Evolutionary conservation across 2,888 invertebrate genomes (phyloP).

Genomic region (Drosophila meridiana): DNA sequence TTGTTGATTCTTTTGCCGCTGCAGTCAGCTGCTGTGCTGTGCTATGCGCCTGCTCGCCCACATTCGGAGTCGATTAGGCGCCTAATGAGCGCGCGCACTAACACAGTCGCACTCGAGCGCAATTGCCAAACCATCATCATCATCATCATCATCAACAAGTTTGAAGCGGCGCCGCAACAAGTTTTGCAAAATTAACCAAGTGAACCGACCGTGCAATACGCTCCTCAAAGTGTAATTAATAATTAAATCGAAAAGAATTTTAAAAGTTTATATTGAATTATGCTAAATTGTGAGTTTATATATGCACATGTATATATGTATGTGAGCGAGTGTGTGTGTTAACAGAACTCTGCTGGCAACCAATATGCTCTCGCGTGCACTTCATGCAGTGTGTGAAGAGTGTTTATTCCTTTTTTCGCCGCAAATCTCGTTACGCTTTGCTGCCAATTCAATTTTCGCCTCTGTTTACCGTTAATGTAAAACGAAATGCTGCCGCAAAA

Average conservation of each 20-base stretch:
- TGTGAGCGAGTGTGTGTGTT: neutral
- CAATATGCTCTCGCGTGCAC: neutral
- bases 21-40: slow-evolving; percentile 21
- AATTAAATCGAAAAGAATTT: neutral
- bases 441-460: slow-evolving; percentile 22
- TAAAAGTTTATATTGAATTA: neutral
- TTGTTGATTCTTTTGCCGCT: slow-evolving; percentile 7
- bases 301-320: neutral
- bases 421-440: slow-evolving; percentile 6
- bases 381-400: neutral
- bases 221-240: neutral
- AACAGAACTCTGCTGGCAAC: neutral
- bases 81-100: slow-evolving; percentile 65
- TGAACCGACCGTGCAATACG: slow-evolving; percentile 8
- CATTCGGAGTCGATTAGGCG: slow-evolving; percentile 62
- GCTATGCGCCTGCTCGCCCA: slow-evolving; percentile 7
- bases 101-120: slow-evolving; percentile 61
- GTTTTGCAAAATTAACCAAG: slow-evolving; percentile 19
- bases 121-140: slow-evolving; percentile 20
- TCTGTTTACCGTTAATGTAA: slow-evolving; percentile 6
- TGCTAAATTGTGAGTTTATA: neutral
- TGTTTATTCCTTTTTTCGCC: slow-evolving; percentile 7
- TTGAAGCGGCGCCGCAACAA: slow-evolving; percentile 41
- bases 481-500: neutral
- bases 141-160: slow-evolving; percentile 30